Base-by-base conservation (phyloP, 2,888 invertebrate species). In the Heteromyza rotundicornis region DNA sequence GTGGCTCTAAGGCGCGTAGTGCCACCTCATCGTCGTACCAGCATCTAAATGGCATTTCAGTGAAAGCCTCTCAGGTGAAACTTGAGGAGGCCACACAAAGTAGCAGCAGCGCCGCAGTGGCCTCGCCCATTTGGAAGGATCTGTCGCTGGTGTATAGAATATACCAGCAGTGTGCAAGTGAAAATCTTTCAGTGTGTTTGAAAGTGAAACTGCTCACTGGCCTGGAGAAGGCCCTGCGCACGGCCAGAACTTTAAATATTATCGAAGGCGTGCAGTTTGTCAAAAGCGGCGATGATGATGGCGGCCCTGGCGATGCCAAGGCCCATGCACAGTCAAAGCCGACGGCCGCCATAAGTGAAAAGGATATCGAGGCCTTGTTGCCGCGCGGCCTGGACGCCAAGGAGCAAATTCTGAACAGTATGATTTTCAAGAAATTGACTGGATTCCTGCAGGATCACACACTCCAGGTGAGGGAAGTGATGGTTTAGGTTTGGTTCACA, bases 121-220 rank as follows among this genome's bases (percentile, higher is more conserved):
- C 61, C 10, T 20, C 66, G 2, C 62, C 72, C 32, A 69, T 78
- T 60, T 81, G 81, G 81, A 79, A 76, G 67, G 92, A 92, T 73
- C 82, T 92, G 5, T 87, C 89, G 71, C 87, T 89, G 74, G 87
- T 91, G 68, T 92, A 91, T 76, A 91, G 91, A 79, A 87, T 92
- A 67, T 94, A 93, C 83, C 91, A 90, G 81, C 92, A 93, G 74
- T 94, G 94, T 84, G 86, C 90, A 63, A 87, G 88, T 57, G 84
- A 86, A 64, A 90, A 90, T 68, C 80, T 91, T 27, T 85, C 89
- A 2, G 88, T 90, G 63, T 94, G 94, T 71, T 84, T 94, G 57
- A 94, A 94, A 81, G 83, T 92, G 64, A 93, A 93, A 79, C 82
- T 94, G 56, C 86, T 92, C n/a, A 87, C 90, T 20, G 89, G 91